Base-by-base conservation (phyloP, 1,140 invertebrate species). In the Ceratina australensis region DNA sequence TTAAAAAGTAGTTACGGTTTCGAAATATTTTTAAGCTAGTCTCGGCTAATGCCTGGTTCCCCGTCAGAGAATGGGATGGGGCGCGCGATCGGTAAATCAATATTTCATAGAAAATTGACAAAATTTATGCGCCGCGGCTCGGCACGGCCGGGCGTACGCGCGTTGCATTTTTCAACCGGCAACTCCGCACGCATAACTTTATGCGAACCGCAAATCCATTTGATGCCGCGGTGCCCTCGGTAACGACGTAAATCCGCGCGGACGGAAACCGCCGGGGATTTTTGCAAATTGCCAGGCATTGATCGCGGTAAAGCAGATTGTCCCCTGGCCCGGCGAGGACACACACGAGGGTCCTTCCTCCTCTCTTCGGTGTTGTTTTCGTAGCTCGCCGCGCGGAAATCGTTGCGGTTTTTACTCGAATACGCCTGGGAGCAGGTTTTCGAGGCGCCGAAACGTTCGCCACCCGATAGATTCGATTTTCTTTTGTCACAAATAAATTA, bases 251-350 rank as follows among this genome's bases (percentile, higher is more conserved):
- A 82, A 83, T 61, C 42, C 72, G 33, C 63, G 72, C 61, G 60
- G 52, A 49, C 78, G 67, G 33, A 83, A 74, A 83, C 81, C 68
- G 81, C 80, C 68, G 69, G 78, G 85, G 86, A 88, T 88, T 89
- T 89, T 87, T 87, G 88, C 84, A 89, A 89, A 89, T 89, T 89
- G 88, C 78, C 88, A 89, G 87, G 87, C 80, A 87, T 84, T 80
- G 84, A 86, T 83, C 86, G 85, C 79, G 83, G 84, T 66, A 68
- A 73, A 78, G 81, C 80, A 86, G 85, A 87, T 88, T 88, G 82
- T 79, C 83, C 86, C 0, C 66, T 78, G 75, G 60, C 82, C 72
- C 33, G 33, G 33, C 78, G 82, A 79, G 76, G 66, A 78, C 77
- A 56, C 22, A n/a, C n/a, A n/a, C n/a, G n/a, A n/a, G 52, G n/a